Conservation (phyloP, 2,797 vertebrate genomes). For the Poeciliopsis gracilis region DNA sequence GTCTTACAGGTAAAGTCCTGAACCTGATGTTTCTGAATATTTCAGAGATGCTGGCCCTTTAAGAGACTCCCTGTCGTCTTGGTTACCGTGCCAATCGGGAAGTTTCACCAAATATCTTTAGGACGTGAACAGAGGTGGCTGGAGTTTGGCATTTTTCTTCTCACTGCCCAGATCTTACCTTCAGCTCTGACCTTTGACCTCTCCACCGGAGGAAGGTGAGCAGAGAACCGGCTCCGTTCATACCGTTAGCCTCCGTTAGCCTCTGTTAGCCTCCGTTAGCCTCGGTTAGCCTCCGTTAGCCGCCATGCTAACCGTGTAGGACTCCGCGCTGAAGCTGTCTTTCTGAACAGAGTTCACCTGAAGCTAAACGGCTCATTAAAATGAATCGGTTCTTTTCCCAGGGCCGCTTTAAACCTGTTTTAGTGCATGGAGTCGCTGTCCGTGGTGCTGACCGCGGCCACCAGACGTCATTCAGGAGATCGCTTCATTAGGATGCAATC, state of each 20-base stretch:
- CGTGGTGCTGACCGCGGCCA: constrained; percentile 37
- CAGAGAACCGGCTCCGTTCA: fast-evolving
- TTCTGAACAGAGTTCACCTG: not conserved
- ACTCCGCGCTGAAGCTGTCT: too few species aligned
- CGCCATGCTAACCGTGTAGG: constrained; percentile 2
- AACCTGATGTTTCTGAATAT: not conserved
- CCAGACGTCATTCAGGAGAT: not conserved
- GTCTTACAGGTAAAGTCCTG: not conserved
- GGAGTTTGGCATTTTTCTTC: not conserved
- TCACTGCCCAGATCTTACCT: fast-evolving
- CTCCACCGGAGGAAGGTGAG: constrained; percentile 8
- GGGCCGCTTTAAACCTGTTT: not conserved
- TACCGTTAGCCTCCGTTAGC: too few species aligned
- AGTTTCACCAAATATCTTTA: constrained; percentile 1
- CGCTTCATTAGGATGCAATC: not conserved
- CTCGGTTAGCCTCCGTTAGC: not conserved
- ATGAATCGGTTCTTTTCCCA: not conserved
- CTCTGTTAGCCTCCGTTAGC: too few species aligned
- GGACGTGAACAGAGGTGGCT: not conserved
- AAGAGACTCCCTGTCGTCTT: constrained; percentile 44
- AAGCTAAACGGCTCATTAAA: too few species aligned
- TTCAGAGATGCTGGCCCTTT: constrained; percentile 54
- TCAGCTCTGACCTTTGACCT: not conserved
- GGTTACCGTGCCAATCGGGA: constrained; percentile 58
- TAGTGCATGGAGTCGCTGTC: constrained; percentile 36